phyloP scores from a whole-genome alignment of 2,797 vertebrate species.

The Pitangus sulphuratus region DNA sequence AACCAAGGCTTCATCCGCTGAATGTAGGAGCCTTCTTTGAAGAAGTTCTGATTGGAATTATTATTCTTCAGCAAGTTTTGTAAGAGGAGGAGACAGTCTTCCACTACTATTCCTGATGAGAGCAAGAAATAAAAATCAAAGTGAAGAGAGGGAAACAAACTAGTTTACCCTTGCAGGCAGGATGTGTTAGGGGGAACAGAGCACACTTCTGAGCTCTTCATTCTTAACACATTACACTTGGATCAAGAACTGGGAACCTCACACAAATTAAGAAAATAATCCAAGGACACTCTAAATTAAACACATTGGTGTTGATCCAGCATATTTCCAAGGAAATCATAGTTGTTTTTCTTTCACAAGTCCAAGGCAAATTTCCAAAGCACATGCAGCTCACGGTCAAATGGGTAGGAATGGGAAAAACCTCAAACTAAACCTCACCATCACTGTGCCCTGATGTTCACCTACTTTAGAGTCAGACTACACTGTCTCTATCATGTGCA shows the following conservation, averaged over 20 bases:
- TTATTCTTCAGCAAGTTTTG: constrained; percentile 96
- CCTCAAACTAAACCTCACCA: not conserved
- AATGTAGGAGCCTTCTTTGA: constrained; percentile 98
- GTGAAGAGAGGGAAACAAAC: not conserved
- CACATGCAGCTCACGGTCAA: not conserved
- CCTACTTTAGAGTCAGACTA: not conserved
- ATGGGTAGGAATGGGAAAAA: not conserved
- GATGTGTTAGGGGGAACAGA: not conserved
- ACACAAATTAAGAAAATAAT: not conserved
- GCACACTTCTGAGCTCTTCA: not conserved
- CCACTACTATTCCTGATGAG: constrained; percentile 93
- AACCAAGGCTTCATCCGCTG: constrained; percentile 99
- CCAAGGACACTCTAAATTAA: not conserved
- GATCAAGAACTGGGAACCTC: not conserved
- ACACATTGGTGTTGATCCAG: accelerated
- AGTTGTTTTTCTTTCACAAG: not conserved
- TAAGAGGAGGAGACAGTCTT: constrained; percentile 94
- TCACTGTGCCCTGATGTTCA: not conserved
- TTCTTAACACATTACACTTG: not conserved
- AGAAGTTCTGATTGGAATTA: constrained; percentile 99
- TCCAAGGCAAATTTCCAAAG: not conserved
- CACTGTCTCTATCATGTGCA: not conserved
- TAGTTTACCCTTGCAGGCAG: not conserved
- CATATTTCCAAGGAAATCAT: not conserved
- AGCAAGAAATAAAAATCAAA: not conserved